A percentile compares a stretch with the other conserved stretches of the same genome.
phyloP scores from a whole-genome alignment of 2,888 invertebrate species.

The Ganaspis brasiliensis region DNA sequence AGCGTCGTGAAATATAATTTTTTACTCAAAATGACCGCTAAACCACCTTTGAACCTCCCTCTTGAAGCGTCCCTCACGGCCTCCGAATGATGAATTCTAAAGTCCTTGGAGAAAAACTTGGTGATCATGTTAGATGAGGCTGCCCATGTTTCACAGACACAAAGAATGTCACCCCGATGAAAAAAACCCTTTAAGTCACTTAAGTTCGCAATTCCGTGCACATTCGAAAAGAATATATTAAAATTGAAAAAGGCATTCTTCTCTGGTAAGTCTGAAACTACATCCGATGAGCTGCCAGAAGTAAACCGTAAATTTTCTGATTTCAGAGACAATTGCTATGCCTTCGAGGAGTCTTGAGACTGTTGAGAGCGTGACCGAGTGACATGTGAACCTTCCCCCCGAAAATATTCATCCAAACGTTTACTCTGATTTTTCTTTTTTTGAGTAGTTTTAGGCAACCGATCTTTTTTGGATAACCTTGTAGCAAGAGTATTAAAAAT shows the following conservation, averaged over 20 bases:
- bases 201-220: not conserved
- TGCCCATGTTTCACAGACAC: conserved; percentile 4
- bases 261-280: no score
- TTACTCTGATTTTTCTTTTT: not conserved
- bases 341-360: not conserved
- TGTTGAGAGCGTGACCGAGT: not conserved
- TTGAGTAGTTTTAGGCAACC: no score
- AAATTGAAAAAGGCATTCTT: no score
- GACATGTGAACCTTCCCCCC: not conserved
- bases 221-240: conserved; percentile 1
- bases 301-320: no score
- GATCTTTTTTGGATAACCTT: not conserved
- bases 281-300: no score
- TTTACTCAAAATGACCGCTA: not conserved
- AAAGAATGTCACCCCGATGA: not conserved
- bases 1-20: not conserved
- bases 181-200: not conserved
- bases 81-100: not conserved
- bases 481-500: no score
- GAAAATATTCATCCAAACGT: not conserved
- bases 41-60: not conserved
- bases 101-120: not conserved
- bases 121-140: not conserved
- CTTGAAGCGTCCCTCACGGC: not conserved
- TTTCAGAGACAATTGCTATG: not conserved